phyloP scores from a whole-genome alignment of 2,888 invertebrate genomes.

The Baccha elongata region DNA sequence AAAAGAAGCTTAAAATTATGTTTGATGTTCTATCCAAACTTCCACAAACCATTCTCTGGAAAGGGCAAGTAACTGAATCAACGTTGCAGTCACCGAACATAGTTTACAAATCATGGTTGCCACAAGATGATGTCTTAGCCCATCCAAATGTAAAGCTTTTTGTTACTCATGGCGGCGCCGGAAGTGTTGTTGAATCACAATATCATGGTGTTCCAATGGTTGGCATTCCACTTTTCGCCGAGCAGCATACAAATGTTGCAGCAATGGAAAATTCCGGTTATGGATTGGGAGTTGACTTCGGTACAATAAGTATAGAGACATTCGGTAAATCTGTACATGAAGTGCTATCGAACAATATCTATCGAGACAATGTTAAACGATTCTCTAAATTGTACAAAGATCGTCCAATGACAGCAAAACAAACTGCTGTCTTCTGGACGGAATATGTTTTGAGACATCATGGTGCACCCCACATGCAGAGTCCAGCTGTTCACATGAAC shows the following conservation, averaged over 20 bases:
- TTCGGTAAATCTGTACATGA: slow-evolving; percentile 75
- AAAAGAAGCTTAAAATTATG: slow-evolving; percentile 83
- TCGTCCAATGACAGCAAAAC: slow-evolving; percentile 83
- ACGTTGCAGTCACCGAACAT: slow-evolving; percentile 79
- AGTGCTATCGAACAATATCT: slow-evolving; percentile 76
- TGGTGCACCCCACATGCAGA: slow-evolving; percentile 83
- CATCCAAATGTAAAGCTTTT: slow-evolving; percentile 86
- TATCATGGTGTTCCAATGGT: slow-evolving; percentile 90
- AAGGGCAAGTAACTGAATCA: slow-evolving; percentile 84
- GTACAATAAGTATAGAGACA: slow-evolving; percentile 68
- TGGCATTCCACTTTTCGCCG: slow-evolving; percentile 89
- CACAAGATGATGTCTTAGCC: slow-evolving; percentile 88
- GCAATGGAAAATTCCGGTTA: slow-evolving; percentile 87
- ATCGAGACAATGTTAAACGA: slow-evolving; percentile 79
- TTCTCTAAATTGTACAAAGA: slow-evolving; percentile 83
- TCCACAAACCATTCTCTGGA: slow-evolving; percentile 86
- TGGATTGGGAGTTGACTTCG: slow-evolving; percentile 74
- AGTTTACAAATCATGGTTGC: slow-evolving; percentile 79
- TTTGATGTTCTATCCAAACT: slow-evolving; percentile 84
- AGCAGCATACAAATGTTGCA: slow-evolving; percentile 90
- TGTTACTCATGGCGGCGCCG: slow-evolving; percentile 83
- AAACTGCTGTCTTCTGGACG: slow-evolving; percentile 84
- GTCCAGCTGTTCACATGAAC: slow-evolving; percentile 82
- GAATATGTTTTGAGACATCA: slow-evolving; percentile 84
- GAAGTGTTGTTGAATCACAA: slow-evolving; percentile 90